Percentiles rank a stretch among this genome's conserved stretches.
phyloP scores from a whole-genome alignment of 2,113 vertebrate species.

The Coturnix japonica region DNA sequence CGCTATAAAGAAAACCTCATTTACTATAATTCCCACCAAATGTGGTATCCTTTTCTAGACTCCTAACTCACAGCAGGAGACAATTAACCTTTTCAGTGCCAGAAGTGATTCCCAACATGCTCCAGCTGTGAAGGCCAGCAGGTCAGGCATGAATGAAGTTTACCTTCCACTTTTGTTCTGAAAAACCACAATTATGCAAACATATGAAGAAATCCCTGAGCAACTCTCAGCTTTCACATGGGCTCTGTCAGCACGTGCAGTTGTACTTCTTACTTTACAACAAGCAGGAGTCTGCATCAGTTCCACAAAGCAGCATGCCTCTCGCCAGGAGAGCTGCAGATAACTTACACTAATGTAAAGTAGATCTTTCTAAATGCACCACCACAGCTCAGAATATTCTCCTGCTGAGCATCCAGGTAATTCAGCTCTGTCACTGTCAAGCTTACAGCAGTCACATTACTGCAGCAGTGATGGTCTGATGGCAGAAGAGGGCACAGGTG shows the following conservation, averaged over 20 bases:
- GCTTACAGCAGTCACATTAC: not conserved
- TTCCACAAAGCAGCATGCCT: not conserved
- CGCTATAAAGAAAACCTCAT: constrained; percentile 83
- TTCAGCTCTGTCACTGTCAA: constrained; percentile 13
- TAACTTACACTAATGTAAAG: constrained; percentile 32
- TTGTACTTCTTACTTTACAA: not conserved
- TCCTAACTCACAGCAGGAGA: constrained; percentile 78
- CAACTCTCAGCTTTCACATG: constrained; percentile 24
- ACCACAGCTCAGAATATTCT: not conserved
- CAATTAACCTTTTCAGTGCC: constrained; percentile 84
- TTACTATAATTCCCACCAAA: constrained; percentile 81
- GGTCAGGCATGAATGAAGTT: constrained; percentile 79
- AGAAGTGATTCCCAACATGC: constrained; percentile 72
- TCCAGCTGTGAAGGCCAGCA: constrained; percentile 79
- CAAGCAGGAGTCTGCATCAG: not conserved
- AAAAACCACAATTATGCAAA: constrained; percentile 70
- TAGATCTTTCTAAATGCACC: not conserved
- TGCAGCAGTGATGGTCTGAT: not conserved
- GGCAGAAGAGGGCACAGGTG: not conserved
- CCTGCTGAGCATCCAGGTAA: not conserved
- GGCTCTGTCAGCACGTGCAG: not conserved
- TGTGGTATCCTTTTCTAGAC: constrained; percentile 78
- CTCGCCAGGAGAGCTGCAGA: not conserved
- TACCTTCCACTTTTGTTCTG: constrained; percentile 74
- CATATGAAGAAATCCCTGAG: constrained; percentile 68